Percentiles rank a stretch among this genome's conserved stretches.
Conservation (phyloP, 2,797 vertebrate genomes). For the Florisuga fusca region DNA sequence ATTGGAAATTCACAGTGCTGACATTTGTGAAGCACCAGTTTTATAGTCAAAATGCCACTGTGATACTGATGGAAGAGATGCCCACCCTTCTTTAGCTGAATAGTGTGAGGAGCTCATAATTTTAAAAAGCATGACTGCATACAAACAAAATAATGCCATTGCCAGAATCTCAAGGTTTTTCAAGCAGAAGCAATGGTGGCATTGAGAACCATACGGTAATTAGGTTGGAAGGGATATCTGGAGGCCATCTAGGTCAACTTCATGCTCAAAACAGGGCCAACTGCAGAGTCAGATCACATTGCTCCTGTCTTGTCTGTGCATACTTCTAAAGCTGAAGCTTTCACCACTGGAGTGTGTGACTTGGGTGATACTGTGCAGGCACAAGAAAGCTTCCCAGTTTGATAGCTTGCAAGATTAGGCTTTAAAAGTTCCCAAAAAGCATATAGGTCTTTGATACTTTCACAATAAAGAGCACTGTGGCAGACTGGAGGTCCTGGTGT, state of each 20-base stretch:
- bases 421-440: background rate
- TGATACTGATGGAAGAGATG: background rate
- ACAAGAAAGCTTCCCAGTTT: background rate
- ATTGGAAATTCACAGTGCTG: background rate
- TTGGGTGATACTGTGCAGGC: background rate
- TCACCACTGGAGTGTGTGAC: background rate
- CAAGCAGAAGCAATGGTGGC: background rate
- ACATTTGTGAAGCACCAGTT: background rate
- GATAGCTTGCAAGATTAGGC: background rate
- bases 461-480: too few relatives aligned
- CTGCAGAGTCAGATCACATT: background rate
- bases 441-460: background rate
- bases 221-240: background rate
- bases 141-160: rapidly evolving
- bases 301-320: background rate
- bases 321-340: background rate
- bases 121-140: background rate
- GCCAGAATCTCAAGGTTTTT: background rate
- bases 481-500: too few relatives aligned
- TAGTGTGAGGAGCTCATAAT: background rate
- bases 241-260: background rate
- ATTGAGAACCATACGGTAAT: background rate
- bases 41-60: background rate
- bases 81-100: background rate
- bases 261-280: background rate